These are phyloP conservation scores for Pegoplata infirma DNA, from an alignment of 2,888 invertebrate genomes.

Conservation along the genomic window DNA sequence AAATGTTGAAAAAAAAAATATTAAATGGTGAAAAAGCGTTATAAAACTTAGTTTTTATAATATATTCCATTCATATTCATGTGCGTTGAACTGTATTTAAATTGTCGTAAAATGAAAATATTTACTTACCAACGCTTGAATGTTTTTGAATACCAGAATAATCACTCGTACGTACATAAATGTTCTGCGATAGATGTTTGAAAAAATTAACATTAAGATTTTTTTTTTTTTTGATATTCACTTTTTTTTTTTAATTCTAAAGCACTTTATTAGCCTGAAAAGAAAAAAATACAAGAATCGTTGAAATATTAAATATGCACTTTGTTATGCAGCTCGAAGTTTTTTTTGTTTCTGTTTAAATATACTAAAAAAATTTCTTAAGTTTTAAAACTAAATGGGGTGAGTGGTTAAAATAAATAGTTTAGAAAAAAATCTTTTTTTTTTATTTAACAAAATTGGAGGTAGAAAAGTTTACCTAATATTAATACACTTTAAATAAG, in stretches of 20 bases:
- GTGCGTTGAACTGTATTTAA: slow-evolving; percentile 18
- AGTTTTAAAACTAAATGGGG: background rate
- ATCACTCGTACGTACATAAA: background rate
- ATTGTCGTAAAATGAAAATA: background rate
- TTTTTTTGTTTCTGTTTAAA: background rate
- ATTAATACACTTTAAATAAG: too few species aligned
- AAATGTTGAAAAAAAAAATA: background rate
- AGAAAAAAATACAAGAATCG: background rate
- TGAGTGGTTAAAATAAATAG: too few species aligned
- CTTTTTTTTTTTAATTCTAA: background rate
- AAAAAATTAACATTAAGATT: background rate
- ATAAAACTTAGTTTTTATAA: slow-evolving; percentile 7
- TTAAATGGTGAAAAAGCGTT: background rate
- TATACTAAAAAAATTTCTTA: background rate
- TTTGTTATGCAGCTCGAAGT: background rate
- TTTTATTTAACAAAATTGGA: too few species aligned
- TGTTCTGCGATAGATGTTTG: background rate
- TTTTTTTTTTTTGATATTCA: background rate
- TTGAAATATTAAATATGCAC: background rate
- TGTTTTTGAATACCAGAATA: background rate
- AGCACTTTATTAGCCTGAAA: slow-evolving; percentile 12
- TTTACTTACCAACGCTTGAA: background rate
- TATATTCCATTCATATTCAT: slow-evolving; percentile 19
- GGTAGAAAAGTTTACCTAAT: too few species aligned
- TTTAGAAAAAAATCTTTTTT: too few species aligned